Evolutionary conservation across 2,797 vertebrate genomes (phyloP).

Genomic region (Sternarchorhynchus goeldii): DNA sequence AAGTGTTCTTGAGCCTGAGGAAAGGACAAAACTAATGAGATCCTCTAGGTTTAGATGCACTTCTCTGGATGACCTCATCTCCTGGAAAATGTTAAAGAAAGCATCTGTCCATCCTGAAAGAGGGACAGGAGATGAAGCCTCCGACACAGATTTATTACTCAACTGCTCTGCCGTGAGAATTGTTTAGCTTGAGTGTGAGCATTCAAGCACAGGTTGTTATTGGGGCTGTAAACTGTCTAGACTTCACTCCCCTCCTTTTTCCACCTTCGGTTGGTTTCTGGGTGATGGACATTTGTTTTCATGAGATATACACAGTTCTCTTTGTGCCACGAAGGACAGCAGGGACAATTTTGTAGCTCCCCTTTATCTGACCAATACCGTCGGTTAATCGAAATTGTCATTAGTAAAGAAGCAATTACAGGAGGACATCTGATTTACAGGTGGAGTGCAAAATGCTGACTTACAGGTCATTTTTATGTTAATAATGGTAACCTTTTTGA

Average conservation of each 20-base stretch:
- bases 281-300: conserved; percentile 74
- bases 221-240: conserved; percentile 99
- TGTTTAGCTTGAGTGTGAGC: conserved; percentile 90
- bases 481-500: background rate
- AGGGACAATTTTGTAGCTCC: conserved; percentile 45
- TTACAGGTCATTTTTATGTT: background rate
- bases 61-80: conserved; percentile 25
- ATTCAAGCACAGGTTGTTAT: conserved; percentile 94
- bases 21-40: conserved; percentile 28
- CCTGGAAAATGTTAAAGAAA: conserved; percentile 43
- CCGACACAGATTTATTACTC: conserved; percentile 65
- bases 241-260: conserved; percentile 85
- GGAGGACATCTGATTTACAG: background rate
- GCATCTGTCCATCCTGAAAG: conserved; percentile 54
- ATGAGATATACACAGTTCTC: conserved; percentile 71
- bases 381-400: conserved; percentile 1
- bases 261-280: conserved; percentile 66
- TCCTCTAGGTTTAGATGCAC: conserved; percentile 25
- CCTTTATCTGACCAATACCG: conserved; percentile 19
- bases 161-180: conserved; percentile 63
- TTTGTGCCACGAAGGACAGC: conserved; percentile 64
- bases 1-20: conserved; percentile 16
- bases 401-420: conserved; percentile 5
- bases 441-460: background rate
- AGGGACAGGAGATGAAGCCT: conserved; percentile 38